These are phyloP conservation scores for Drosophila eohydei DNA, from an alignment of 2,888 invertebrate genomes.

Conservation along the genomic window DNA sequence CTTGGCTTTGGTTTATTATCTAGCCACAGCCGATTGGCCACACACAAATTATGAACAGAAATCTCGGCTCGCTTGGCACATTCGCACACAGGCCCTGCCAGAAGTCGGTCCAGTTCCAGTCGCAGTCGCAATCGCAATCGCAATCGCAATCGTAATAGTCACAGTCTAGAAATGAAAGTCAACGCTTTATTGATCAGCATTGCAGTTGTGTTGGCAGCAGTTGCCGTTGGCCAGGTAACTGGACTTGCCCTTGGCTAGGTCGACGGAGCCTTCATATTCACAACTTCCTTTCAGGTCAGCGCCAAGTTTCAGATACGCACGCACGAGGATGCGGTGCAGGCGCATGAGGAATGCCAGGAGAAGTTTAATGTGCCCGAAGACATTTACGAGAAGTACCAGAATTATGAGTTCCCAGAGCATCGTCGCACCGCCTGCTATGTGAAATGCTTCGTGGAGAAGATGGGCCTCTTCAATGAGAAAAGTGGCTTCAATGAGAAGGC, in stretches of 20 bases:
- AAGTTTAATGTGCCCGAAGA: conserved; percentile 77
- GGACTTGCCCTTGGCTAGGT: conserved; percentile 2
- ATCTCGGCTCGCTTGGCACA: conserved; percentile 64
- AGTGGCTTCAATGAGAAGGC: conserved; percentile 78
- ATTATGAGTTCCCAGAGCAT: conserved; percentile 81
- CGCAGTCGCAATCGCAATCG: conserved; percentile 7
- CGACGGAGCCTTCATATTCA: neutral
- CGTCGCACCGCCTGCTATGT: conserved; percentile 82
- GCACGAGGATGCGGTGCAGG: conserved; percentile 77
- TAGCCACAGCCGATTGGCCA: conserved; percentile 41
- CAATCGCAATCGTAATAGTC: conserved; percentile 1
- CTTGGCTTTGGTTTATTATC: conserved; percentile 32
- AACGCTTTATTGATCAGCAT: conserved; percentile 61
- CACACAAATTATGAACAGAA: conserved; percentile 68
- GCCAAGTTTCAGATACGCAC: conserved; percentile 77
- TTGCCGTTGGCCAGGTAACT: conserved; percentile 69
- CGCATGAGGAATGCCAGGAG: conserved; percentile 81
- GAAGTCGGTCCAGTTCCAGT: conserved; percentile 57
- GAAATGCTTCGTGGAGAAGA: conserved; percentile 83
- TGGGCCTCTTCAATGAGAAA: conserved; percentile 79
- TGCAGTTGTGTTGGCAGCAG: conserved; percentile 47
- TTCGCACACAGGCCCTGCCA: conserved; percentile 67
- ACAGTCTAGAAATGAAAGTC: conserved; percentile 67
- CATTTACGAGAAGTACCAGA: conserved; percentile 79
- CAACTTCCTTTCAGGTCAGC: conserved; percentile 37